Evolutionary conservation across 1,140 invertebrate species (phyloP), one percentile per base, ranked within the genome.

Genomic region (Apis cerana): DNA sequence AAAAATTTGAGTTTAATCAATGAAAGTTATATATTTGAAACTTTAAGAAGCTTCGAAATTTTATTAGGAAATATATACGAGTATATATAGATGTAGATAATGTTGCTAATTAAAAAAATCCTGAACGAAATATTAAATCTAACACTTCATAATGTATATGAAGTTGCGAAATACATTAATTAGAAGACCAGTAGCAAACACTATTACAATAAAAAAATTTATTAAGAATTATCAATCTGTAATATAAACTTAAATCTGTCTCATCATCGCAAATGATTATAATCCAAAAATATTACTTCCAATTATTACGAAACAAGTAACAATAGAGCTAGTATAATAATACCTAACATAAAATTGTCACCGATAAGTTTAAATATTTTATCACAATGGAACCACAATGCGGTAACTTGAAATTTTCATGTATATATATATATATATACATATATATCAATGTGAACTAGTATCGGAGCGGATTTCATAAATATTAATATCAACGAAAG

Each of bases 401-500:
- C 23, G 27, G 15, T 17, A 64, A 80, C 27, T 54, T 43, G 78
- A 74, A 72, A 74, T 64, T 80, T 74, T 74, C 19, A 48, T 23
- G 59, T 50, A 80, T 74, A 74, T 50, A 80, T 74, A 74, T 43
- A 43, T 43, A 43, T 43, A 43, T 74, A 74, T 43, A 43, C 5
- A 43, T 43, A 43, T 33, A 33, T 43, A 80, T 80, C 64, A 74
- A 33, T 15, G 21, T 21, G 50, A 48, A n/a, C 48, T 15, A 10
- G 8, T 74, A 80, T 80, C 77, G 56, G 13, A 43, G 23, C 23
- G 56, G 48, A 80, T 80, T 79, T 80, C 78, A 80, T 80, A 80
- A 80, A 80, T 80, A 74, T 80, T 80, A 74, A 80, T 79, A 74
- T 48, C 27, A n/a, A 5, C 59, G 27, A 52, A 62, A 43, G 78